phyloP scores from a whole-genome alignment of 2,797 vertebrate genomes.

The Galago senegalensis region DNA sequence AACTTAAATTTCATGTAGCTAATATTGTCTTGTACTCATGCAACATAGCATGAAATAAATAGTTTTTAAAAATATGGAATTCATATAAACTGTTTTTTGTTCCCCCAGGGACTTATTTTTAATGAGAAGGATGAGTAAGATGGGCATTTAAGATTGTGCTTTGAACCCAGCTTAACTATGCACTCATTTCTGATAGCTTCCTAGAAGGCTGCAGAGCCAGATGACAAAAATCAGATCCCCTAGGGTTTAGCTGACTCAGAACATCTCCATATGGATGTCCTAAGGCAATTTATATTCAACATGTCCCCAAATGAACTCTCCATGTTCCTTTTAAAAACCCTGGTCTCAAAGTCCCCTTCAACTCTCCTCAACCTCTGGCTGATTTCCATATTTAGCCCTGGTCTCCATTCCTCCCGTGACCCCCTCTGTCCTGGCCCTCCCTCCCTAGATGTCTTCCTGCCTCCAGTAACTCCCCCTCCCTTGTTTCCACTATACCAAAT shows the following conservation, averaged over 20 bases:
- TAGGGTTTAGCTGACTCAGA: constrained; percentile 49
- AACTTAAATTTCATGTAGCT: constrained; percentile 17
- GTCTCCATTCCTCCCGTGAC: background rate
- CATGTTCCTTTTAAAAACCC: background rate
- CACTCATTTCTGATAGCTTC: background rate
- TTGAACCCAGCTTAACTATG: background rate
- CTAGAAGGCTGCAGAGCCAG: background rate
- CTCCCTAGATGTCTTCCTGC: background rate
- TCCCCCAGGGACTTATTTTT: background rate
- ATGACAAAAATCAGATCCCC: constrained; percentile 37
- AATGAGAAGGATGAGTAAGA: constrained; percentile 13
- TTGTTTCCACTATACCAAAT: background rate
- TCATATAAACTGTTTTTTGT: background rate
- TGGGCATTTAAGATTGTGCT: background rate
- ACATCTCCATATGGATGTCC: constrained; percentile 31
- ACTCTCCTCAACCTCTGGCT: background rate
- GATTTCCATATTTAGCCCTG: background rate
- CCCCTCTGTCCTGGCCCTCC: background rate
- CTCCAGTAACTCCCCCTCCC: background rate
- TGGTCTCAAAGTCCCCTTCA: background rate
- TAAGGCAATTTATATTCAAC: background rate
- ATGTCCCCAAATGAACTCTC: constrained; percentile 47
- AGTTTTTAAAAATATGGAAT: background rate
- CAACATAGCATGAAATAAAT: background rate
- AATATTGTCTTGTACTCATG: background rate